Conservation (phyloP, 1,140 invertebrate genomes). For the Neotoxoptera formosana region DNA sequence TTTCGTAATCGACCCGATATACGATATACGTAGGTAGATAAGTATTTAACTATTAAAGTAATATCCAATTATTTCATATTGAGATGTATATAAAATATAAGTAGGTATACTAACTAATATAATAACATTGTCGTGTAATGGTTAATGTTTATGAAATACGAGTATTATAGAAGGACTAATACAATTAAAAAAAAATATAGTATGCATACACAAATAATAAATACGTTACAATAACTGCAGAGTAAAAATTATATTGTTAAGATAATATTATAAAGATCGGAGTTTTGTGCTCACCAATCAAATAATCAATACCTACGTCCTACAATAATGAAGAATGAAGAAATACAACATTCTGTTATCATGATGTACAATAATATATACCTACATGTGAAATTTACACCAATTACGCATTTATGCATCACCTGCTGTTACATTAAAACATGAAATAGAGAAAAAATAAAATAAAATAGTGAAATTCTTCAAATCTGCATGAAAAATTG, state of each 20-base stretch:
- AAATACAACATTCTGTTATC: background rate
- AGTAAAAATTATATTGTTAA: slow-evolving; percentile 1
- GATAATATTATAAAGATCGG: background rate
- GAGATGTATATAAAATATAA: background rate
- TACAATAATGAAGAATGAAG: too few species aligned
- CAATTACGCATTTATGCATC: background rate
- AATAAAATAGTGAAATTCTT: background rate
- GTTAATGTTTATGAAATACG: background rate
- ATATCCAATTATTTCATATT: background rate
- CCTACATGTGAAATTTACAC: background rate
- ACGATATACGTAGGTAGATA: too few species aligned
- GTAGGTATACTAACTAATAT: background rate
- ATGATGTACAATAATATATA: background rate
- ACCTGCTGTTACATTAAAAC: background rate
- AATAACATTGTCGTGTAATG: background rate
- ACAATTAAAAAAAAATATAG: background rate
- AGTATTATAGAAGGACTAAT: background rate
- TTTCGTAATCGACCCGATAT: too few species aligned
- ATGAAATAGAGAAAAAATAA: background rate
- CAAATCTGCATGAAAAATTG: background rate
- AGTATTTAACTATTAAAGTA: background rate
- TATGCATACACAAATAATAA: background rate
- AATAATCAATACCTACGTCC: background rate
- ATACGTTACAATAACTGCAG: background rate
- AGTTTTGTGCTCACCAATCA: background rate